Conservation (phyloP, 2,113 vertebrate genomes). For the Bagarius yarrelli region DNA sequence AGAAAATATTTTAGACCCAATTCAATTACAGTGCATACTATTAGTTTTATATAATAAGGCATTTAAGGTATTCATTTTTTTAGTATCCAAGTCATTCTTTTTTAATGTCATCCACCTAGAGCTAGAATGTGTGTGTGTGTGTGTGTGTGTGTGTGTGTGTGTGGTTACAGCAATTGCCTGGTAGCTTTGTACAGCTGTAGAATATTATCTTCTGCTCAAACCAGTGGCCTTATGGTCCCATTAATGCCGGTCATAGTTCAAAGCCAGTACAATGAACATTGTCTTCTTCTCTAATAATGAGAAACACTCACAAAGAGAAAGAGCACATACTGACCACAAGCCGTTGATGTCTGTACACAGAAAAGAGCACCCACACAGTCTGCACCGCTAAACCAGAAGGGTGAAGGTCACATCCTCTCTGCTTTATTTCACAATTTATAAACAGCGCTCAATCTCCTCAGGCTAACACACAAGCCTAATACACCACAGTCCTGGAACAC, state of each 20-base stretch:
- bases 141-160: neutral
- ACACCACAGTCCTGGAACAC: constrained; percentile 21
- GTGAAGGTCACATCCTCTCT: constrained; percentile 26
- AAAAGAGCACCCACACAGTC: constrained; percentile 1
- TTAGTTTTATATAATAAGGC: neutral
- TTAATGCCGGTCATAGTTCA: constrained; percentile 19
- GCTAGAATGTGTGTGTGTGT: neutral
- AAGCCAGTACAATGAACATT: constrained; percentile 14
- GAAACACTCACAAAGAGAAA: constrained; percentile 16
- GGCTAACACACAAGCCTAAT: neutral
- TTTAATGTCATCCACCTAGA: neutral
- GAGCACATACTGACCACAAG: neutral
- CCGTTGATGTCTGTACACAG: neutral
- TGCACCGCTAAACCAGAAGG: neutral
- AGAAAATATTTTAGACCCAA: neutral
- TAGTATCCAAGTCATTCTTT: neutral
- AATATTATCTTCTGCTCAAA: neutral
- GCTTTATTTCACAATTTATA: constrained; percentile 4
- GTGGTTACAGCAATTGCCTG: constrained; percentile 40
- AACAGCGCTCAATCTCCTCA: neutral
- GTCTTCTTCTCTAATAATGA: constrained; percentile 17
- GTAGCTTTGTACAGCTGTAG: neutral
- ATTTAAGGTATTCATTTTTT: neutral
- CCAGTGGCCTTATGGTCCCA: constrained; percentile 10
- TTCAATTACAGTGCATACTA: neutral